Evolutionary conservation across 2,113 vertebrate genomes (phyloP).

Genomic region (Pelecanus crispus): DNA sequence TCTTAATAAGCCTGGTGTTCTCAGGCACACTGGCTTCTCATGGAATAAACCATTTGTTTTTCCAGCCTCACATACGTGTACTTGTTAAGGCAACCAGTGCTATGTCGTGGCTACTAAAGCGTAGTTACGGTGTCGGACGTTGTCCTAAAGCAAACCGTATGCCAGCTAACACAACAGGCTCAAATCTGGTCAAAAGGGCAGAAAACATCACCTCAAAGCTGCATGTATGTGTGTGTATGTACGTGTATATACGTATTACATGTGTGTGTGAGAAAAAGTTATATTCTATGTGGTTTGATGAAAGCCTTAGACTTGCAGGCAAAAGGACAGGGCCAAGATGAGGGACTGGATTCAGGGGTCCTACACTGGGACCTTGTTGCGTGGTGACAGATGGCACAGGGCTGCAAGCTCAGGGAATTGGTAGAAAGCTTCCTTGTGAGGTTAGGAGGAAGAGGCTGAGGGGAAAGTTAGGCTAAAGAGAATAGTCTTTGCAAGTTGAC

Average conservation of each 20-base stretch:
- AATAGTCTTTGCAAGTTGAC: neutral
- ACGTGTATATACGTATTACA: accelerated
- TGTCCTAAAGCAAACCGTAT: neutral
- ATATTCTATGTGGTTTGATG: neutral
- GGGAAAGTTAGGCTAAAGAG: neutral
- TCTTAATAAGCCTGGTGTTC: neutral
- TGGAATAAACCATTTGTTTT: neutral
- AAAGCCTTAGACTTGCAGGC: neutral
- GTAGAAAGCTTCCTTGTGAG: neutral
- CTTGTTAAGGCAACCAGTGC: neutral
- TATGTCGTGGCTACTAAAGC: neutral
- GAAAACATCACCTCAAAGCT: neutral
- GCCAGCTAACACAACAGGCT: neutral
- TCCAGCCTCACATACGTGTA: accelerated
- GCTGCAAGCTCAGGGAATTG: neutral
- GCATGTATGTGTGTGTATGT: neutral
- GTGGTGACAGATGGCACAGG: neutral
- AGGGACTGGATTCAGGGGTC: neutral
- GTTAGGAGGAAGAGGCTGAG: neutral
- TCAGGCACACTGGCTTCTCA: neutral
- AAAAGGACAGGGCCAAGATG: neutral
- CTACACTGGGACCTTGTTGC: accelerated
- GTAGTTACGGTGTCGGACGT: neutral
- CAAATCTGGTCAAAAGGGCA: neutral
- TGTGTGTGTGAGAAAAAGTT: neutral